Conservation (phyloP, 2,888 invertebrate genomes). For the Liopterus haemorrhoidalis region DNA sequence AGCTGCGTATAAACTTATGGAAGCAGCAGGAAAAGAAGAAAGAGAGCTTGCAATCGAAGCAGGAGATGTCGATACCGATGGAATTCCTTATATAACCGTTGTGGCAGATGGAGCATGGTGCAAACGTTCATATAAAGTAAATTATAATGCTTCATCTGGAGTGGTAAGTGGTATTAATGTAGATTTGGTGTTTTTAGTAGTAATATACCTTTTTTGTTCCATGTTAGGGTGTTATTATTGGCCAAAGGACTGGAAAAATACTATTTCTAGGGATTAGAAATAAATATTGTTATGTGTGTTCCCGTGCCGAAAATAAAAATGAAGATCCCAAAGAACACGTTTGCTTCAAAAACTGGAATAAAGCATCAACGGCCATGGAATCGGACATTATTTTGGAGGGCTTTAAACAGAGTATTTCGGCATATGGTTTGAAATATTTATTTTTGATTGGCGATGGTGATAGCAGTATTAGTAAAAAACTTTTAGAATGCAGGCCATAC, state of each 20-base stretch:
- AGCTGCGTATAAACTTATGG: constrained; percentile 1
- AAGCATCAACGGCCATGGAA: constrained; percentile 25
- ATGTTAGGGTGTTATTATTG: constrained; percentile 10
- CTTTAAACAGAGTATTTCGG: constrained; percentile 19
- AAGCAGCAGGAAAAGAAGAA: constrained; percentile 9
- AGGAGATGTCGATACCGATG: constrained; percentile 5
- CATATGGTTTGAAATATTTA: constrained; percentile 23
- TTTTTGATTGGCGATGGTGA: constrained; percentile 26
- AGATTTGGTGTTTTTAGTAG: not conserved
- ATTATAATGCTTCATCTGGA: constrained; percentile 8
- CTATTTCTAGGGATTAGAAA: constrained; percentile 9
- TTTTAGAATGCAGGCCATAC: constrained; percentile 22
- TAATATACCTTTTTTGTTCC: not conserved
- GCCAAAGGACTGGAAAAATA: constrained; percentile 6
- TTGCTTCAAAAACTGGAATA: constrained; percentile 27
- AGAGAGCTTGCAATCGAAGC: constrained; percentile 5
- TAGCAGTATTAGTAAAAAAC: constrained; percentile 23
- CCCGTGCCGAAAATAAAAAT: constrained; percentile 10
- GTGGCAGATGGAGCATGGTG: constrained; percentile 9
- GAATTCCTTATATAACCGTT: constrained; percentile 9
- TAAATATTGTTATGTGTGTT: constrained; percentile 9
- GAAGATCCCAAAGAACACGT: constrained; percentile 11
- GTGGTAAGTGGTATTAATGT: constrained; percentile 2
- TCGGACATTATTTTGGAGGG: constrained; percentile 24
- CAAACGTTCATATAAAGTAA: constrained; percentile 12